A percentile compares a stretch with the other conserved stretches of the same genome.
These are phyloP conservation scores for Esox lucius DNA, from an alignment of 2,797 vertebrate species.

Conservation along the genomic window DNA sequence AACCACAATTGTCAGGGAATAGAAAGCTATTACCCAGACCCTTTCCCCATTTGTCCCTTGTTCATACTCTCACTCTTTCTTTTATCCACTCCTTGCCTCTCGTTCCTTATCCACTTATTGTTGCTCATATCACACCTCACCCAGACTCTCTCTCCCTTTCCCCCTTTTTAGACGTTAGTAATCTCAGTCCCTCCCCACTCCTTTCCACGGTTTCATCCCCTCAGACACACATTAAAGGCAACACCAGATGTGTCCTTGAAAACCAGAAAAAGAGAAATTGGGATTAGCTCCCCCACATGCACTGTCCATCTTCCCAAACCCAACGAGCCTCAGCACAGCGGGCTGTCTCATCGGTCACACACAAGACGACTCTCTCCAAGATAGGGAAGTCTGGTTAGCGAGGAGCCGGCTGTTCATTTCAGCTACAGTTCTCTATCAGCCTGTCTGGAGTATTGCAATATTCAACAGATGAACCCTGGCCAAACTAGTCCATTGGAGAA, in stretches of 20 bases:
- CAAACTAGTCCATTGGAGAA: slow-evolving; percentile 16
- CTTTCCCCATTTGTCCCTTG: not conserved
- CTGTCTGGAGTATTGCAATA: slow-evolving; percentile 30
- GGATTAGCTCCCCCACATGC: slow-evolving; percentile 63
- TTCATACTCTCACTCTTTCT: not conserved
- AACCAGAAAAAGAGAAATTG: slow-evolving; percentile 65
- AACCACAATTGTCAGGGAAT: slow-evolving; percentile 66
- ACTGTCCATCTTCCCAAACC: slow-evolving; percentile 61
- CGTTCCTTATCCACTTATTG: not conserved
- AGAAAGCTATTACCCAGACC: slow-evolving; percentile 62
- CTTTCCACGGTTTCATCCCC: slow-evolving; percentile 39
- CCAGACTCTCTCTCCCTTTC: too few relatives aligned
- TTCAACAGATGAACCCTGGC: slow-evolving; percentile 7
- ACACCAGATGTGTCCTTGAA: slow-evolving; percentile 68
- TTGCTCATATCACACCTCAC: not conserved
- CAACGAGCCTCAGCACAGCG: slow-evolving; percentile 55
- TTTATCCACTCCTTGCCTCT: not conserved
- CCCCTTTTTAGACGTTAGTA: not conserved
- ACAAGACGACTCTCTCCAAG: slow-evolving; percentile 27
- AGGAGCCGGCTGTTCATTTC: slow-evolving; percentile 41
- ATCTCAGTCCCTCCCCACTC: not conserved
- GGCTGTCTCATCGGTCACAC: slow-evolving; percentile 61
- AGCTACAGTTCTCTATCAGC: slow-evolving; percentile 41
- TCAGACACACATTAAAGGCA: slow-evolving; percentile 45
- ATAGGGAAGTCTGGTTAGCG: slow-evolving; percentile 39